Base-by-base conservation (phyloP, 2,888 invertebrate species). In the Encarsia formosa region DNA sequence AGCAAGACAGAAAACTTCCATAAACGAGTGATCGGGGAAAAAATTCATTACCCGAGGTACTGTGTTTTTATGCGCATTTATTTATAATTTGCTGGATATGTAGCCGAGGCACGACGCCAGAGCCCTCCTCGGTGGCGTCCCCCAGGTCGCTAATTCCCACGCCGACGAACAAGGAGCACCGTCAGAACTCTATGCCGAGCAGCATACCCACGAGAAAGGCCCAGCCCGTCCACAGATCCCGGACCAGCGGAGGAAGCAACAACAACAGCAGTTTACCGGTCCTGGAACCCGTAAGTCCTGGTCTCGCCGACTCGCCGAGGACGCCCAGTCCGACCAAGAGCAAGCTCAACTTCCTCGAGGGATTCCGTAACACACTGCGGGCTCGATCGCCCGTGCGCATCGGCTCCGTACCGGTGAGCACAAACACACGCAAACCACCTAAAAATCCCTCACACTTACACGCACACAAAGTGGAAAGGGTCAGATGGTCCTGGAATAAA, bases 361-460 rank as follows among this genome's bases (percentile, higher is more conserved):
- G 83, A 61, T 81, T 83, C 69, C 76, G 79, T 59, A 81, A 80
- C 69, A 81, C 82, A 5, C 71, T 83, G 58, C 76, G 79, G 54
- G 67, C 73, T 44, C 68, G 73, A 26, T 73, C 73, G 22, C 73
- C 73, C 18, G 67, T 71, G 56, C 72, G 73, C 63, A 69, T 65
- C 59, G 66, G 67, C 59, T 63, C 71, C 55, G 64, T 70, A 55
- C 70, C 73, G 70, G 73, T 73, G 67, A 73, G 73, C 61, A 38
- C 37, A 23, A 48, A 32, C 45, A 46, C 34, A 23, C 38, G 37
- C 37, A 31, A 15, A 8, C n/a, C n/a, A n/a, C n/a, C n/a, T n/a
- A n/a, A n/a, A n/a, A n/a, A n/a, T n/a, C n/a, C n/a, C n/a, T n/a
- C n/a, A n/a, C n/a, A n/a, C n/a, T n/a, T n/a, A n/a, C n/a, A n/a